phyloP scores from a whole-genome alignment of 2,888 invertebrate genomes.

The Orthosia cruda region DNA sequence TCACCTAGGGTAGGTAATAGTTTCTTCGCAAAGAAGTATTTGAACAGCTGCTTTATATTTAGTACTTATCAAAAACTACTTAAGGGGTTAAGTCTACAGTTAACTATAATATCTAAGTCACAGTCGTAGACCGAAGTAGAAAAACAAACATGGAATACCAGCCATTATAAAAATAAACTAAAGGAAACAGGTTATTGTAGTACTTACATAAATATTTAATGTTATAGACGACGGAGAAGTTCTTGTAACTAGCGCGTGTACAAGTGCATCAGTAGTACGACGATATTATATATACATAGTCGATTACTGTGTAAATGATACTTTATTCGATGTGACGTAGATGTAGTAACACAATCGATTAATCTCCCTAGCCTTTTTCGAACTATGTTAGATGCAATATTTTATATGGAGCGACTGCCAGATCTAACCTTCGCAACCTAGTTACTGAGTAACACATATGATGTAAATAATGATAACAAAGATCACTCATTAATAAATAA shows the following conservation, averaged over 20 bases:
- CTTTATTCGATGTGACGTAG: constrained; percentile 1
- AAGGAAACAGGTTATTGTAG: constrained; percentile 41
- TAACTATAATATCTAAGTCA: neutral
- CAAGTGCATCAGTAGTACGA: neutral
- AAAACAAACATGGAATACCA: constrained; percentile 6
- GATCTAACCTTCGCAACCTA: too few species aligned
- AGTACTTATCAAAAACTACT: neutral
- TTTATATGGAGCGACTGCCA: too few species aligned
- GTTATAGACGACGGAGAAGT: constrained; percentile 3
- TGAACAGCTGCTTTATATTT: neutral
- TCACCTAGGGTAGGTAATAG: too few species aligned
- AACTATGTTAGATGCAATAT: too few species aligned
- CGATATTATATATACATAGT: constrained; percentile 4
- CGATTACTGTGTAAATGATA: neutral
- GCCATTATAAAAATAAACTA: constrained; percentile 19
- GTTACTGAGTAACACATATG: neutral
- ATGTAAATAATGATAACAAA: constrained; percentile 5
- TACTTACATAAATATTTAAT: constrained; percentile 19
- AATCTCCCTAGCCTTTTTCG: too few species aligned
- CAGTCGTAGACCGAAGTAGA: neutral
- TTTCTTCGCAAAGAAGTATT: neutral
- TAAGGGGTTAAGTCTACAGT: neutral
- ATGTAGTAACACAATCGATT: too few species aligned
- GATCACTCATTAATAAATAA: constrained; percentile 30
- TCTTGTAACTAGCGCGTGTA: constrained; percentile 6